Evolutionary conservation across 2,113 vertebrate genomes (phyloP).

Genomic region (Suncus etruscus): DNA sequence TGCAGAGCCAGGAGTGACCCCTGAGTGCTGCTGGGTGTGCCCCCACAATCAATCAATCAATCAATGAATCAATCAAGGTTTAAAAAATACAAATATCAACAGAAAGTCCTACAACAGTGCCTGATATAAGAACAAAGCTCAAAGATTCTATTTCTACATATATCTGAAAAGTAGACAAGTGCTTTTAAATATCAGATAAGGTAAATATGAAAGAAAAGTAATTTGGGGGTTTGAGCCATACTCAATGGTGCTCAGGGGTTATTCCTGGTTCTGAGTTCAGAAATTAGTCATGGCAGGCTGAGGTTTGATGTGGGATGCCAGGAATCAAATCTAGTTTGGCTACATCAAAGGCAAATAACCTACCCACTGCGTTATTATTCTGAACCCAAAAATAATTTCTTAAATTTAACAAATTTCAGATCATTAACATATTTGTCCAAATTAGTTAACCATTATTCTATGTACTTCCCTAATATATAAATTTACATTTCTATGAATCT

Average conservation of each 20-base stretch:
- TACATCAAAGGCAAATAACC: too few species aligned
- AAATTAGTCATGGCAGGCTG: too few species aligned
- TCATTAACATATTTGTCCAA: conserved; percentile 30
- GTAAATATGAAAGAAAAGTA: conserved; percentile 40
- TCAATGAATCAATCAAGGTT: too few species aligned
- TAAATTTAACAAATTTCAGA: conserved; percentile 5
- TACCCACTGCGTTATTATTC: too few species aligned
- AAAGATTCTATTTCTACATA: not conserved
- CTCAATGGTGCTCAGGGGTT: too few species aligned
- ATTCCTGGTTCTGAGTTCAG: too few species aligned
- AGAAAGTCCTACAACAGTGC: not conserved
- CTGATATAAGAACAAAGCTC: conserved; percentile 1
- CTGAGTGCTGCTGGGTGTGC: too few species aligned
- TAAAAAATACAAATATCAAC: conserved; percentile 1
- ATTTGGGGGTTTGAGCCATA: not conserved
- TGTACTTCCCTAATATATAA: not conserved
- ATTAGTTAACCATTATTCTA: conserved; percentile 53
- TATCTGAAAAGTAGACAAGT: not conserved
- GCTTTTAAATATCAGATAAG: conserved; percentile 39
- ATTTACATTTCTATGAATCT: conserved; percentile 29
- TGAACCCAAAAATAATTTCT: not conserved
- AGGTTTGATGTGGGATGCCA: too few species aligned
- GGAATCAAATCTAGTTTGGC: too few species aligned
- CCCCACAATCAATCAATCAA: too few species aligned
- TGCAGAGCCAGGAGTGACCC: too few species aligned